Base-by-base conservation (phyloP, 2,113 vertebrate species). In the Anhinga rufa region DNA sequence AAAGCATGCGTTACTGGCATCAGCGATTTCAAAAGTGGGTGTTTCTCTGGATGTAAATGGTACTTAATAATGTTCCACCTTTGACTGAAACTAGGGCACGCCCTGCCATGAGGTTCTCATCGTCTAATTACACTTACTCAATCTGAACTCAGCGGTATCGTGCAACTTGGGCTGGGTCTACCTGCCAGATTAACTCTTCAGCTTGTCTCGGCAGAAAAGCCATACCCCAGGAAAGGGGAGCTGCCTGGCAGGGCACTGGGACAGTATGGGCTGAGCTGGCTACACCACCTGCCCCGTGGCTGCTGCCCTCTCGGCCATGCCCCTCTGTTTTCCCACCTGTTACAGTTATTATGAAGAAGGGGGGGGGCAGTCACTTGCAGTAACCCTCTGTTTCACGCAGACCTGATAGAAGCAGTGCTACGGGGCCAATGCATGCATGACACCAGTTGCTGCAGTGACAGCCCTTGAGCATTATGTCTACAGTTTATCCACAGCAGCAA, bases 51-150 rank as follows among this genome's bases (percentile, higher is more conserved):
- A 93, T 93, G 81, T 90, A 90, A 97, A 87, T 89, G 80, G 93
- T 90, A 89, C 89, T 94, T 97, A 96, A 90, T 91, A 91, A 93
- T 64, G 95, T 92, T 96, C 88, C 76, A 91, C 90, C 92, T 93
- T 86, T 86, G 74, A 94, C 81, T 96, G 96, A 97, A 97, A 97
- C 95, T 61, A 85, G 57, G 95, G 76, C 96, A 91, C 92, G 7
- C 96, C 96, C 92, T 94, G 62, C 65, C 92, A 88, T 46, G 82
- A 92, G 65, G 95, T 88, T 93, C 72, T 92, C 90, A 90, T 82
- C 76, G 20, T 90, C 88, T 95, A 86, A 82, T 96, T 92, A 93
- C 79, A 72, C 58, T 94, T 88, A 72, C 88, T 95, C 89, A 71
- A 96, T 80, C 82, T 75, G 94, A 89, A 88, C 88, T 71, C 82